phyloP scores from a whole-genome alignment of 2,888 invertebrate genomes.

The Panorpa germanica region DNA sequence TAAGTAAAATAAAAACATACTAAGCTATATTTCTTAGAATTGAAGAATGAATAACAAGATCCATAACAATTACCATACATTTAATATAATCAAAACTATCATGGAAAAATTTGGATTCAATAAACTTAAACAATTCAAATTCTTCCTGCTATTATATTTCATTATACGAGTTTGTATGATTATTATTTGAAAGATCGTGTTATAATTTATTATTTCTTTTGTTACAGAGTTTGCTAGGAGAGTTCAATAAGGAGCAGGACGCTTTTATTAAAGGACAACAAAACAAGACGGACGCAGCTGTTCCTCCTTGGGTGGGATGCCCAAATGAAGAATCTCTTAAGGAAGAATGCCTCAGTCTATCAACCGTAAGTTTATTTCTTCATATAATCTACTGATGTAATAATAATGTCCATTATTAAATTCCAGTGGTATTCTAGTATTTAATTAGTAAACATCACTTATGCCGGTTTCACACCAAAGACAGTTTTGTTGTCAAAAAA shows the following conservation, averaged over 20 bases:
- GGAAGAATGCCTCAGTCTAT: slow-evolving; percentile 87
- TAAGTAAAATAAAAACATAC: no score
- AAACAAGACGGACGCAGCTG: slow-evolving; percentile 44
- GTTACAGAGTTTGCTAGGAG: slow-evolving; percentile 81
- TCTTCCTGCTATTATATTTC: background rate
- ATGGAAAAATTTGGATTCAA: slow-evolving; percentile 1
- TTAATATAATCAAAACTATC: no score
- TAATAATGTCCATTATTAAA: no score
- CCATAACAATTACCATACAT: no score
- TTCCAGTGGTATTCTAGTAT: no score
- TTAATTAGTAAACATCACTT: no score
- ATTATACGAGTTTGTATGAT: background rate
- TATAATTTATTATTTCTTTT: slow-evolving; percentile 8
- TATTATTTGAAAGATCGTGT: background rate
- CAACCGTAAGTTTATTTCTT: slow-evolving; percentile 42
- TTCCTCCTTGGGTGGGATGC: slow-evolving; percentile 90
- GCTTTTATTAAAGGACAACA: slow-evolving; percentile 83
- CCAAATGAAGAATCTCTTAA: slow-evolving; percentile 87
- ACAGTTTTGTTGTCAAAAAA: no score
- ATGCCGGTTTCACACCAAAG: no score
- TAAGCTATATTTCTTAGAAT: no score
- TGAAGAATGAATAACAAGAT: no score
- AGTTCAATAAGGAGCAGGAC: slow-evolving; percentile 93
- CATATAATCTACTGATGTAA: background rate
- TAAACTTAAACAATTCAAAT: background rate